Conservation (phyloP, 2,888 invertebrate species). For the Nomada fabriciana region DNA sequence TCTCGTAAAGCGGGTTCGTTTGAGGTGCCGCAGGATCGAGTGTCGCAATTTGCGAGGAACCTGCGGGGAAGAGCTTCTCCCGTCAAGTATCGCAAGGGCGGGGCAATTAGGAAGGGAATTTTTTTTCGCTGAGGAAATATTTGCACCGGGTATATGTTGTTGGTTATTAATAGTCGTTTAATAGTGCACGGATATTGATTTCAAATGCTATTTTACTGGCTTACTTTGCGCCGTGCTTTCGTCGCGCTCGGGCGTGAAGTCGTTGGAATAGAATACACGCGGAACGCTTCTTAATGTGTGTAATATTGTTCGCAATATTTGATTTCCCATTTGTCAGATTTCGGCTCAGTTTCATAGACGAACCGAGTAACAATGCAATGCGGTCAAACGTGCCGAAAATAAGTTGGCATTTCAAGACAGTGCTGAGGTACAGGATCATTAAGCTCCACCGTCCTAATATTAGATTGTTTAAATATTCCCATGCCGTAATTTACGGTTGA, state of each 20-base stretch:
- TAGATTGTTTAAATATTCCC: constrained; percentile 41
- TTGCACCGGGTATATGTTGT: neutral
- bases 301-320: neutral
- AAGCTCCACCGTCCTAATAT: constrained; percentile 46
- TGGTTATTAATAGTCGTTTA: constrained; percentile 9
- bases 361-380: constrained; percentile 24
- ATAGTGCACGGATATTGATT: constrained; percentile 4
- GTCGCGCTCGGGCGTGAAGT: neutral
- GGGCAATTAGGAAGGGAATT: neutral
- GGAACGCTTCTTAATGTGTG: neutral
- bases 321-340: neutral
- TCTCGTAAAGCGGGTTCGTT: neutral
- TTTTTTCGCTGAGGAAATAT: neutral
- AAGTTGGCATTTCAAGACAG: constrained; percentile 55
- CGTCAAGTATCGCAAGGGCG: neutral
- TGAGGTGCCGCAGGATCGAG: neutral
- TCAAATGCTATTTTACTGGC: neutral
- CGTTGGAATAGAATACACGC: neutral
- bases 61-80: neutral
- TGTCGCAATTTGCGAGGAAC: neutral
- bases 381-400: constrained; percentile 60
- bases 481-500: neutral
- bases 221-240: neutral
- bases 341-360: constrained; percentile 14
- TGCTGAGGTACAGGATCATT: constrained; percentile 49